Conservation (phyloP, 2,113 vertebrate genomes). For the Tauraco erythrolophus region DNA sequence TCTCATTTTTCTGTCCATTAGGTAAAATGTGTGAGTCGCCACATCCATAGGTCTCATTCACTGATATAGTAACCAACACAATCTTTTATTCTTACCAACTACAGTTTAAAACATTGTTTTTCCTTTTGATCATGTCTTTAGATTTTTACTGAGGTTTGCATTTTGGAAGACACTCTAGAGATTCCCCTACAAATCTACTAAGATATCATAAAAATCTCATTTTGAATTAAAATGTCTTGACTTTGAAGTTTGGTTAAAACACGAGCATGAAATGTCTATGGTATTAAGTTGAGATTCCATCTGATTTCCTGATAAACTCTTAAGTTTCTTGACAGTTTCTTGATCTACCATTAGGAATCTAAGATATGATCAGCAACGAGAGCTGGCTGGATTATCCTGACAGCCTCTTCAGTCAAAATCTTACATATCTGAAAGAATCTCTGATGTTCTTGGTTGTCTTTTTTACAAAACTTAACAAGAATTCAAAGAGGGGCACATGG, state of each 20-base stretch:
- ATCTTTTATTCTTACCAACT: background rate
- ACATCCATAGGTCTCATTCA: background rate
- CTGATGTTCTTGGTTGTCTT: background rate
- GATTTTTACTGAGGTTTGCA: background rate
- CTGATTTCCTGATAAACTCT: background rate
- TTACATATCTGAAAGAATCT: background rate
- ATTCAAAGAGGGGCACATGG: background rate
- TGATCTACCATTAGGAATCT: background rate
- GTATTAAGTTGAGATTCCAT: background rate
- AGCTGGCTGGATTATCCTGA: background rate
- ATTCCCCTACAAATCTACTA: background rate
- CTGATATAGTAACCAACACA: background rate
- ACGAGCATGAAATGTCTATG: background rate
- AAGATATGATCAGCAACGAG: accelerated
- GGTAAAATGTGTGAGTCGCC: background rate
- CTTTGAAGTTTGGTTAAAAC: background rate
- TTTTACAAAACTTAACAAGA: background rate
- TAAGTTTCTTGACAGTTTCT: background rate
- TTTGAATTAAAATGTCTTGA: background rate
- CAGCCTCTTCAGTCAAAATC: background rate
- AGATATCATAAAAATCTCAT: background rate
- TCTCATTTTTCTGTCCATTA: background rate
- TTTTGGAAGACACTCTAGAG: background rate
- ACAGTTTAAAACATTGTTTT: background rate
- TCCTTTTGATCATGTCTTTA: background rate